Conservation (phyloP, 2,797 vertebrate genomes). For the Oreochromis grahami region DNA sequence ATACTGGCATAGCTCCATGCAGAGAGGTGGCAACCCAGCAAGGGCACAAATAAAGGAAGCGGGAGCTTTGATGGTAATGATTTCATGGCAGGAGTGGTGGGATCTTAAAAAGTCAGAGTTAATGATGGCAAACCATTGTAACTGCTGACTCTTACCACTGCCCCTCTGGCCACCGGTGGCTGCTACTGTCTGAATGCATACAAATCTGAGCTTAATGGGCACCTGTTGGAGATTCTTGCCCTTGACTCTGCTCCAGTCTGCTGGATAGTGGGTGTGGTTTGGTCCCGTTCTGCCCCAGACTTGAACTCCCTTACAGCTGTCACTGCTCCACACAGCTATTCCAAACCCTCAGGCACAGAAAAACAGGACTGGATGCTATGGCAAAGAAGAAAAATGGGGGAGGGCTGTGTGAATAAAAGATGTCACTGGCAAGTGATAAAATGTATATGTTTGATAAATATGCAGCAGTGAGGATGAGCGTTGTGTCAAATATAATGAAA, state of each 20-base stretch:
- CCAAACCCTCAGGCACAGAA: conserved; percentile 28
- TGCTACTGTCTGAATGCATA: conserved; percentile 40
- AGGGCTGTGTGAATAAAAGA: neutral
- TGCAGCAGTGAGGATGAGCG: neutral
- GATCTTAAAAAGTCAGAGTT: conserved; percentile 17
- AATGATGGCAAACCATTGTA: conserved; percentile 22
- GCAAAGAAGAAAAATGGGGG: neutral
- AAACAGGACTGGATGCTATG: neutral
- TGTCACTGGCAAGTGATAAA: neutral
- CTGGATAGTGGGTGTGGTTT: conserved; percentile 41
- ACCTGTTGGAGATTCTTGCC: conserved; percentile 69
- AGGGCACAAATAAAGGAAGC: neutral
- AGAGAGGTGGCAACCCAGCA: neutral
- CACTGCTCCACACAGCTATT: conserved; percentile 43
- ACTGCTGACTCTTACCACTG: neutral
- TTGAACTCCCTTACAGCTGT: conserved; percentile 70
- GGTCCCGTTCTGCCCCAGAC: conserved; percentile 65
- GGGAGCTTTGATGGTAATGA: conserved; percentile 1
- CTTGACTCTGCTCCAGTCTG: conserved; percentile 36
- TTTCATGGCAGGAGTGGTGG: neutral
- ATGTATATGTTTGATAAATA: neutral
- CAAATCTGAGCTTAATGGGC: conserved; percentile 16
- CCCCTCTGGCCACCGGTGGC: neutral
- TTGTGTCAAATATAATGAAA: neutral
- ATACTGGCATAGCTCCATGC: conserved; percentile 15